Base-by-base conservation (phyloP, 1,140 invertebrate genomes). In the Muscidifurax raptorellus region DNA sequence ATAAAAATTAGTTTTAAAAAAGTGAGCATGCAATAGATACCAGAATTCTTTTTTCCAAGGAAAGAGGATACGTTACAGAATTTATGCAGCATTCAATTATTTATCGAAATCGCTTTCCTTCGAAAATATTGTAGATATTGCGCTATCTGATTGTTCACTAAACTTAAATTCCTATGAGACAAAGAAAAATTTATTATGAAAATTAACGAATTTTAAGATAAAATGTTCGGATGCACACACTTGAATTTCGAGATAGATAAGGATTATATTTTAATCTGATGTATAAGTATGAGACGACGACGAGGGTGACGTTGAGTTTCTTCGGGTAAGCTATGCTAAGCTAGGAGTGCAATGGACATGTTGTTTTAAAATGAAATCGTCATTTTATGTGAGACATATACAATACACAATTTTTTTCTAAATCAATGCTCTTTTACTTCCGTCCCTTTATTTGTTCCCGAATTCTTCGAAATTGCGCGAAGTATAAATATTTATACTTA, bases 391-490 rank as follows among this genome's bases (percentile, higher is more conserved):
- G 71, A 83, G 77, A 25, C 25, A 67, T 64, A 75, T 66, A 66
- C 9, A 66, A 82, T 75, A 82, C 13, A 75, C 25, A 59, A n/a
- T 66, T 82, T 82, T 71, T 82, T 83, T 83, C 3, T 83, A 83
- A 74, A 76, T 12, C 18, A n/a, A n/a, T 7, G 7, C 25, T 66
- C 30, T 66, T 66, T 40, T 59, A 36, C 59, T 72, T 69, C 9
- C 52, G 36, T 5, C 25, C 30, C 22, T 32, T 32, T 66, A 22
- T 13, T 47, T 10, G 9, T 10, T 47, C 13, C 9, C 13, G 44
- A 47, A 47, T 15, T 12, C 47, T 52, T 18, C 18, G 13, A 18
- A 52, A 44, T 44, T 9, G 12, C 3, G 40, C 12, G 40, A 3
- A 32, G 32, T 32, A 32, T n/a, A n/a, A n/a, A n/a, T n/a, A n/a